phyloP scores from a whole-genome alignment of 2,888 invertebrate genomes.

The Dendrolimus pini region DNA sequence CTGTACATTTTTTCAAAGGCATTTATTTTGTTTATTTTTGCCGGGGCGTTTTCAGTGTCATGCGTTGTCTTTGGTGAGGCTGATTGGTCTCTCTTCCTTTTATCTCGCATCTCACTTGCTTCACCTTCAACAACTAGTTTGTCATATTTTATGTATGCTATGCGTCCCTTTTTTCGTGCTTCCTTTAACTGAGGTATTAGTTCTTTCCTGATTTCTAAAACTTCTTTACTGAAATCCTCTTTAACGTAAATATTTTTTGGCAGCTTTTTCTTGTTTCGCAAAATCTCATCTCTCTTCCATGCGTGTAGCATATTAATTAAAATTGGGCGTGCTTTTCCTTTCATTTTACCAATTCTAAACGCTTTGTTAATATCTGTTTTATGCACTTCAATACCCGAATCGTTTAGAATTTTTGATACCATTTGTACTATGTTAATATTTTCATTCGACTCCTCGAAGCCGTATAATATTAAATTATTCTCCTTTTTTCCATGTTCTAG shows the following conservation, averaged over 20 bases:
- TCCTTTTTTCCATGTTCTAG: too few species aligned
- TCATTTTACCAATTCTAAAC: conserved; percentile 1
- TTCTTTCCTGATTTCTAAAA: conserved; percentile 10
- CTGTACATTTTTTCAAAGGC: too few species aligned
- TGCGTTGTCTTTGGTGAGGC: not conserved
- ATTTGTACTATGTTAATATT: too few species aligned
- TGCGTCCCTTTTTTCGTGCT: conserved; percentile 8
- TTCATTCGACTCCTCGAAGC: too few species aligned
- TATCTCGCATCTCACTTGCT: not conserved
- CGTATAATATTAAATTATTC: too few species aligned
- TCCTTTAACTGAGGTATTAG: conserved; percentile 9
- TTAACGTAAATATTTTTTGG: conserved; percentile 8
- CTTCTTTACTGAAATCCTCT: conserved; percentile 11
- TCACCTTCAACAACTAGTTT: conserved; percentile 8
- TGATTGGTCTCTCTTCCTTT: not conserved
- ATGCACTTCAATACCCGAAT: too few species aligned
- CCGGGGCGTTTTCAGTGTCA: too few species aligned
- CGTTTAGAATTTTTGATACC: too few species aligned
- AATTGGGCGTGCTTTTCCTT: conserved; percentile 6
- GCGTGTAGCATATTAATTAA: conserved; percentile 7
- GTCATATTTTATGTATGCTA: conserved; percentile 8
- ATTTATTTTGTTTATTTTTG: too few species aligned
- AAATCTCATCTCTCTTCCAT: conserved; percentile 7
- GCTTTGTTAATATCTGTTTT: not conserved
- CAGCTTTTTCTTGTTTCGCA: conserved; percentile 7